A percentile compares a stretch with the other conserved stretches of the same genome.
Evolutionary conservation across 2,888 invertebrate species (phyloP).

Genomic region (Calliopum simillimum): DNA sequence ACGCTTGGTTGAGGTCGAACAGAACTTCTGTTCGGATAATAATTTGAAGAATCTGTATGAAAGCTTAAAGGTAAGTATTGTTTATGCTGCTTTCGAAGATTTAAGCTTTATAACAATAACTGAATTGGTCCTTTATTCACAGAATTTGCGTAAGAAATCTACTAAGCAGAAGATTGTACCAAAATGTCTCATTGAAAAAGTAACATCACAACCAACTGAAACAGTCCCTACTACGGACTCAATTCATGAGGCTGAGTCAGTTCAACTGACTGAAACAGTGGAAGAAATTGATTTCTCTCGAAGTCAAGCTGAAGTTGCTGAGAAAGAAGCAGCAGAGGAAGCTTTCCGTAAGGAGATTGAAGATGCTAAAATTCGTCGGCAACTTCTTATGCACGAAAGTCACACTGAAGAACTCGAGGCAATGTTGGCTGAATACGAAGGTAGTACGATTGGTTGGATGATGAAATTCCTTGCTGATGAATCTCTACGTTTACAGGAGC

Average conservation of each 20-base stretch:
- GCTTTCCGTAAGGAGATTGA: neutral
- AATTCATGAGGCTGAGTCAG: neutral
- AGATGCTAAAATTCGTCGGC: neutral
- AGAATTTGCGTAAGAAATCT: slow-evolving; percentile 53
- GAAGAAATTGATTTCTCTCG: neutral
- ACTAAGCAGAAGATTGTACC: slow-evolving; percentile 52
- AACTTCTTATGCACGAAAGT: slow-evolving; percentile 54
- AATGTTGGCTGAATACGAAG: slow-evolving; percentile 77
- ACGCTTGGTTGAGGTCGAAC: slow-evolving; percentile 57
- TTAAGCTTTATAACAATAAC: neutral
- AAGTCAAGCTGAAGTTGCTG: too few species aligned
- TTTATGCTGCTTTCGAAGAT: neutral
- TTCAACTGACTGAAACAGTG: neutral
- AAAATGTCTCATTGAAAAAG: slow-evolving; percentile 53
- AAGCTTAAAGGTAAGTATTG: slow-evolving; percentile 52
- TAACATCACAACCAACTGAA: neutral
- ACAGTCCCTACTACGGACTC: too few species aligned
- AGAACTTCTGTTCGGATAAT: slow-evolving; percentile 61
- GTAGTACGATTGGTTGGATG: slow-evolving; percentile 77
- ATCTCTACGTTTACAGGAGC: slow-evolving; percentile 79
- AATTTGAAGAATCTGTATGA: slow-evolving; percentile 63
- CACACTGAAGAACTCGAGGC: slow-evolving; percentile 53
- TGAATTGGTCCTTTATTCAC: slow-evolving; percentile 32
- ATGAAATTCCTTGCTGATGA: slow-evolving; percentile 84
- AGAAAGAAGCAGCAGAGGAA: too few species aligned